A percentile compares a stretch with the other conserved stretches of the same genome.
Conservation (phyloP, 2,888 invertebrate species). For the Callyntrura sp. region DNA sequence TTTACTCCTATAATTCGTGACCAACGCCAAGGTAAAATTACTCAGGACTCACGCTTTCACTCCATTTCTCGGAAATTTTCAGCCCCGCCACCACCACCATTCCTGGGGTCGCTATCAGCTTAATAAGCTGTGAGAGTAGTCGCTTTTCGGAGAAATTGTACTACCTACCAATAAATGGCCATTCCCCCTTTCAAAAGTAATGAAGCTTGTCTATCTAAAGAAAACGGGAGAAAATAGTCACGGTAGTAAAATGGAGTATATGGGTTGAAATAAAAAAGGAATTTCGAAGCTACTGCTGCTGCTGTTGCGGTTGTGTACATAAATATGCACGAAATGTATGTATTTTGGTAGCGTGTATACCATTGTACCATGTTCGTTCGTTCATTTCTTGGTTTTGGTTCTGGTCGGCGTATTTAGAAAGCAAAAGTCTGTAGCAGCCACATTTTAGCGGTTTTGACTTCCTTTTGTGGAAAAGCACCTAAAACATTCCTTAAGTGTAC, state of each 20-base stretch:
- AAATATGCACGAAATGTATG: neutral
- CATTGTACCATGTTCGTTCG: neutral
- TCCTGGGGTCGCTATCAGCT: constrained; percentile 15
- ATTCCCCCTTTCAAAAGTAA: constrained; percentile 56
- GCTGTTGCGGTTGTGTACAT: neutral
- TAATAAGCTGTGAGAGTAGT: neutral
- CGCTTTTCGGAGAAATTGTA: neutral
- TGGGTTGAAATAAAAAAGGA: constrained; percentile 50
- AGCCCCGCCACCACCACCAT: neutral
- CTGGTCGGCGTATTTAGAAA: constrained; percentile 14
- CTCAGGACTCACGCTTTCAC: constrained; percentile 63
- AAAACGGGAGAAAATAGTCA: constrained; percentile 48
- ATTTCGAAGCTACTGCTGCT: neutral
- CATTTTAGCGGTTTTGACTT: constrained; percentile 70
- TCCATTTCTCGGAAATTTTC: constrained; percentile 54
- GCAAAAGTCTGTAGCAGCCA: constrained; percentile 58
- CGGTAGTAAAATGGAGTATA: constrained; percentile 58
- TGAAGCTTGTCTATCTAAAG: constrained; percentile 58
- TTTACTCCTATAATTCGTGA: constrained; percentile 46
- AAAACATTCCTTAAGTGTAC: constrained; percentile 18
- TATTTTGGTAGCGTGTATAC: neutral
- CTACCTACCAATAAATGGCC: constrained; percentile 13
- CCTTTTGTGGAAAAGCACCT: constrained; percentile 54
- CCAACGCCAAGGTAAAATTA: constrained; percentile 61
- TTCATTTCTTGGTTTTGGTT: constrained; percentile 29